Percentiles rank a stretch among this genome's conserved stretches.
These are phyloP conservation scores for Parauchenoglanis ngamensis DNA, from an alignment of 2,797 vertebrate genomes.

Conservation along the genomic window DNA sequence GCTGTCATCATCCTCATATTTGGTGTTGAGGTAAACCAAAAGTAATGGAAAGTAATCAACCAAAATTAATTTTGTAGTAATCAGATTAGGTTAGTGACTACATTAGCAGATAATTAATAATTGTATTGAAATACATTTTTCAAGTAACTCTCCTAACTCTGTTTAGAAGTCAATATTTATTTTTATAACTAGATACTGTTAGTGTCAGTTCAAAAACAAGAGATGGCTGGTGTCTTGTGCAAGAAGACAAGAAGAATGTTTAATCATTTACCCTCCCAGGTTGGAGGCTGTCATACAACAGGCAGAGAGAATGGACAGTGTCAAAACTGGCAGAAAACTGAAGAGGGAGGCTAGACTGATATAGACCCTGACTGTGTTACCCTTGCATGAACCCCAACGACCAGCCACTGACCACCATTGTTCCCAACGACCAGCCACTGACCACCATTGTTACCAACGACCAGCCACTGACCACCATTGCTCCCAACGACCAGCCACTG, in stretches of 20 bases:
- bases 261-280: not conserved
- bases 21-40: too few species aligned
- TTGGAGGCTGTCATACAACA: not conserved
- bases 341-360: not conserved
- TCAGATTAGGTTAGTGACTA: too few species aligned
- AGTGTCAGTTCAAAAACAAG: not conserved
- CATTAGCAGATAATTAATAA: too few species aligned
- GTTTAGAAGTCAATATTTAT: too few species aligned
- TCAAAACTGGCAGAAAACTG: not conserved
- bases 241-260: not conserved
- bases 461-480: not conserved
- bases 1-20: too few species aligned
- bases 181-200: not conserved
- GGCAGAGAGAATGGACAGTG: not conserved
- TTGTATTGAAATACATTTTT: too few species aligned
- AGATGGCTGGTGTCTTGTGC: not conserved
- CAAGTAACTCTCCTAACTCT: too few species aligned
- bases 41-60: too few species aligned
- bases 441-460: not conserved
- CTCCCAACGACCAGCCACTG: not conserved
- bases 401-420: not conserved
- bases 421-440: not conserved
- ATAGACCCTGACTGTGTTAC: not conserved
- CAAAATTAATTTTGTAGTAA: too few species aligned
- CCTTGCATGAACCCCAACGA: not conserved